Base-by-base conservation (phyloP, 2,888 invertebrate species). In the Apeira syringaria region DNA sequence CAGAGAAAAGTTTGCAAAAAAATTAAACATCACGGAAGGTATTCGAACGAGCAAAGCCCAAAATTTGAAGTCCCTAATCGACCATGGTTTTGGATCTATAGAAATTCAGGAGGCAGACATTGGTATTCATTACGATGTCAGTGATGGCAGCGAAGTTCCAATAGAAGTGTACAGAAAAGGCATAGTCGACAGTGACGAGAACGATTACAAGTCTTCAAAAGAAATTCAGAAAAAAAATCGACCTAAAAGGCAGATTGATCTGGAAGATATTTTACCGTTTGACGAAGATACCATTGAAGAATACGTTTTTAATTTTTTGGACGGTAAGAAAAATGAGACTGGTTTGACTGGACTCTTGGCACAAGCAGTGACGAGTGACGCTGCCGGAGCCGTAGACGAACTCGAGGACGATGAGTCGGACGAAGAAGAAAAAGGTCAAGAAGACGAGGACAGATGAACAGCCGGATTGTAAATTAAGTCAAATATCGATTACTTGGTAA, bases 111-210 rank as follows among this genome's bases (percentile, higher is more conserved):
- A 92, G 75, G 74, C 92, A 3, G 90, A 92, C 63, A 45, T 92
- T 26, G 91, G 91, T 15, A 89, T 90, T 24, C 89, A 91, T 56
- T 93, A 92, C 54, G 91, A 92, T 47, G 91, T 93, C 1, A 91
- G 90, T 39, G 90, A 91, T 47, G 89, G 88, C 7, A 81, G 88
- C 48, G 80, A 90, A 3, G 85, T 85, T 5, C 90, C 91, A 1
- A 65, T 86, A 45, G 92, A 92, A 67, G 81, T 90, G 57, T 93
- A 93, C 62, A 85, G 89, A 62, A 92, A 92, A 70, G 92, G 92
- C 5, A 91, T 92, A 38, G 92, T 93, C 1, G 92, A 92, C 43
- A 89, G 80, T 49, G 92, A 89, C 50, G 82, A 82, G 53, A 82
- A 81, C 44, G 56, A 71, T 49, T 83, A 88, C 59, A 53, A 66